These are phyloP conservation scores for Macrostomum lignano DNA, from an alignment of 1,140 invertebrate species.

Conservation along the genomic window DNA sequence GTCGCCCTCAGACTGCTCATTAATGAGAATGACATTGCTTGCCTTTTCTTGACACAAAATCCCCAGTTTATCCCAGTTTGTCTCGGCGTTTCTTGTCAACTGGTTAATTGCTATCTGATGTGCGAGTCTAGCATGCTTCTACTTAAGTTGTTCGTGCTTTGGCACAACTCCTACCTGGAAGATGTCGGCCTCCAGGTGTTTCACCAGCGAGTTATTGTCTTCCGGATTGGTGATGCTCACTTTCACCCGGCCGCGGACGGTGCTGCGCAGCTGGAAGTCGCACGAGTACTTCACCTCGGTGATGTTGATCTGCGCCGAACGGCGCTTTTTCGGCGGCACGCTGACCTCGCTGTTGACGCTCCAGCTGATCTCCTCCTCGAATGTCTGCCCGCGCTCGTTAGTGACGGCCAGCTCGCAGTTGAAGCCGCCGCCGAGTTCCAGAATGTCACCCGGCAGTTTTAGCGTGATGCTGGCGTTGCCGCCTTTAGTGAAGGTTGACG, in stretches of 20 bases:
- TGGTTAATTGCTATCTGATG: too few relatives aligned
- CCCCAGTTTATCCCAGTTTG: too few relatives aligned
- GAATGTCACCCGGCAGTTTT: slow-evolving; percentile 29
- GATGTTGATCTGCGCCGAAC: slow-evolving; percentile 26
- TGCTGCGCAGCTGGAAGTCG: slow-evolving; percentile 22
- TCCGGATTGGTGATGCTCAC: slow-evolving; percentile 20
- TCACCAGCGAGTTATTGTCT: slow-evolving; percentile 26
- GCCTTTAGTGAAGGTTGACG: slow-evolving; percentile 25
- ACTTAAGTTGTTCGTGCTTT: too few relatives aligned
- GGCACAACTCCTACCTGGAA: too few relatives aligned
- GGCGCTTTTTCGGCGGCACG: slow-evolving; percentile 20
- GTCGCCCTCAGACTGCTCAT: too few relatives aligned
- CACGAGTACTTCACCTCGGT: slow-evolving; percentile 26
- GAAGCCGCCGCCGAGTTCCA: slow-evolving; percentile 29
- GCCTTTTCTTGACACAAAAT: too few relatives aligned
- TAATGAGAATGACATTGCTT: too few relatives aligned
- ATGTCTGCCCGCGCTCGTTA: slow-evolving; percentile 21
- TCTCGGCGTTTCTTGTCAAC: too few relatives aligned
- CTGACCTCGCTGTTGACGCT: slow-evolving; percentile 27
- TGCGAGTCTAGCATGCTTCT: too few relatives aligned
- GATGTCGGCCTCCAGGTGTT: too few relatives aligned
- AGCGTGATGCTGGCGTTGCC: slow-evolving; percentile 27
- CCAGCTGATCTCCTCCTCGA: slow-evolving; percentile 28
- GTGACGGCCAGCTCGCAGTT: slow-evolving; percentile 29
- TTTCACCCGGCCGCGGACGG: slow-evolving; percentile 19